phyloP scores from a whole-genome alignment of 2,797 vertebrate species.

The Tragopan temminckii region DNA sequence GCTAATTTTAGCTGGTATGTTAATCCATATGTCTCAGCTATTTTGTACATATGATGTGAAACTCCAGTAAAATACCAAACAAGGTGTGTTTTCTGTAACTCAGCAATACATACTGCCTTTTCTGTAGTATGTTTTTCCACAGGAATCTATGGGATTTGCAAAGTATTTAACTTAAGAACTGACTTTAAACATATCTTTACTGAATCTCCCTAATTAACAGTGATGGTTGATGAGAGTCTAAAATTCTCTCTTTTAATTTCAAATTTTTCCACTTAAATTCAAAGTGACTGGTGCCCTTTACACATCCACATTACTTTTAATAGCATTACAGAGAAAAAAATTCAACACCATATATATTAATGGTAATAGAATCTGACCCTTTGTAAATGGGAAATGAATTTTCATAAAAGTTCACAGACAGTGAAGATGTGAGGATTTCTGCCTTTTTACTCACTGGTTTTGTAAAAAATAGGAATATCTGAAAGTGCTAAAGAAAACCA shows the following conservation, averaged over 20 bases:
- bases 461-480: neutral
- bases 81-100: neutral
- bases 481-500: neutral
- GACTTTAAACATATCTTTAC: neutral
- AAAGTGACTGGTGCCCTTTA: neutral
- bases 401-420: neutral
- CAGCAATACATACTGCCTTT: neutral
- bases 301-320: neutral
- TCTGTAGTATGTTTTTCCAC: neutral
- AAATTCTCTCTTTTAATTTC: neutral
- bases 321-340: neutral
- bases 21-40: slow-evolving; percentile 28
- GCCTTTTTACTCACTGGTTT: neutral
- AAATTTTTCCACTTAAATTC: neutral
- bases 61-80: neutral
- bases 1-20: slow-evolving; percentile 58
- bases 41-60: slow-evolving; percentile 48
- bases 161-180: slow-evolving; percentile 4
- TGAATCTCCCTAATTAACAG: neutral
- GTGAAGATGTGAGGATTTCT: neutral
- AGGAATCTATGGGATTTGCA: neutral
- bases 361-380: neutral
- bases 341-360: neutral
- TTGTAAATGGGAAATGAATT: neutral
- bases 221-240: neutral